Evolutionary conservation across 2,113 vertebrate species (phyloP), one percentile per base, ranked within the genome.

Genomic region (Plestiodon gilberti): DNA sequence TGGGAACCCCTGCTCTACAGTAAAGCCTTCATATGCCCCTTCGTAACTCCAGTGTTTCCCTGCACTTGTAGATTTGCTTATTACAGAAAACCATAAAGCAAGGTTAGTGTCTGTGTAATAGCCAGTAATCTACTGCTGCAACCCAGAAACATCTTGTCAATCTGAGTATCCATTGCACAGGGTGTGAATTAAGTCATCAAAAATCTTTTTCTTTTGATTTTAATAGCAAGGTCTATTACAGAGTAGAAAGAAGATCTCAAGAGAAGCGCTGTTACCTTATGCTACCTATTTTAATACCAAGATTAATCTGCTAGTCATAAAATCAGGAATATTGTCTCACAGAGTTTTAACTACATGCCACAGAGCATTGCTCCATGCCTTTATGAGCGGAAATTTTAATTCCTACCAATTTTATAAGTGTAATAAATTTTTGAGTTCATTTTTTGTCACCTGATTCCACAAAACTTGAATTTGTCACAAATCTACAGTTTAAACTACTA

Each of bases 291-390:
- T 85, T 77, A 85, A 85, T 78, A 40, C 74, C 23, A 35, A 78
- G 83, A 78, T 85, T 59, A 78, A 78, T 70, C 62, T 78, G 64
- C 83, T 70, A 55, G 82, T 83, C 61, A 57, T n/a, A 75, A 84
- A 83, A 84, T 84, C 71, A 84, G 33, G 52, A 85, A 78, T 85
- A 59, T 78, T 40, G 62, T 48, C 74, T 85, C 75, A 78, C 83
- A 85, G 64, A 70, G 8, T 78, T 70, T 85, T 78, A 78, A n/a
- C 48, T 30, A 30, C 61, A 78, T 15, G 18, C 48, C 5, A 15
- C 33, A 70, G 23, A 67, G 43, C 48, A 78, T 38, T 64, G 17
- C 62, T 30, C n/a, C 23, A 38, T 35, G 43, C 67, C 23, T 85
- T 85, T 85, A 67, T 35, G 62, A 84, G 74, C n/a, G 15, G 38